phyloP scores from a whole-genome alignment of 2,797 vertebrate genomes.

The Hyperoplus lanceolatus region DNA sequence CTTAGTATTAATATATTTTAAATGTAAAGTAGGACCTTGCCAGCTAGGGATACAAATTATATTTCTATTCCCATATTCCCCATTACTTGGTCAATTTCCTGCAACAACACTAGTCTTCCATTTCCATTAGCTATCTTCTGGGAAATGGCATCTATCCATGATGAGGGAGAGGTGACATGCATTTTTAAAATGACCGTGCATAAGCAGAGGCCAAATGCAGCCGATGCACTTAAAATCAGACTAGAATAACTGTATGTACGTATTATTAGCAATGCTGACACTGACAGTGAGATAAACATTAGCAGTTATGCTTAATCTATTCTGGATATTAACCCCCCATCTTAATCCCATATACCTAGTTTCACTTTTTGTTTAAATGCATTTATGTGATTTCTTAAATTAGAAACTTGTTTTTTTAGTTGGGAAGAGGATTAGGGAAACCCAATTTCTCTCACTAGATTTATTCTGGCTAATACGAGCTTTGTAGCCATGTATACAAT shows the following conservation, averaged over 20 bases:
- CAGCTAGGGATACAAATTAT: neutral
- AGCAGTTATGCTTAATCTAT: conserved; percentile 12
- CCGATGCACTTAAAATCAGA: conserved; percentile 9
- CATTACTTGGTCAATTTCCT: neutral
- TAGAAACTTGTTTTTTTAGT: neutral
- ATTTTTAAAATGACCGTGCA: conserved; percentile 2
- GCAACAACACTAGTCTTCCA: neutral
- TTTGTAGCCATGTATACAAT: neutral
- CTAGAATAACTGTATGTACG: neutral
- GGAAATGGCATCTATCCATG: neutral
- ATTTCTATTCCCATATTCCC: neutral
- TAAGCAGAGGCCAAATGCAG: neutral
- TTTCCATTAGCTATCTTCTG: neutral
- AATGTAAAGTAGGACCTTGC: neutral
- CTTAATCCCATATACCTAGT: conserved; percentile 14
- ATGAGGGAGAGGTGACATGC: neutral
- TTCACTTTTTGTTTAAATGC: neutral
- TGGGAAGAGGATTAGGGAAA: neutral
- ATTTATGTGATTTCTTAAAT: neutral
- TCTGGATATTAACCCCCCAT: conserved; percentile 12
- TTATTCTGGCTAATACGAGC: neutral
- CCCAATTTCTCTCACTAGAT: neutral
- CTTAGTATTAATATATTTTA: neutral
- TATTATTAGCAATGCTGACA: neutral
- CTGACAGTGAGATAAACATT: conserved; percentile 4